Conservation (phyloP, 2,113 vertebrate species). For the Microtus richardsoni region DNA sequence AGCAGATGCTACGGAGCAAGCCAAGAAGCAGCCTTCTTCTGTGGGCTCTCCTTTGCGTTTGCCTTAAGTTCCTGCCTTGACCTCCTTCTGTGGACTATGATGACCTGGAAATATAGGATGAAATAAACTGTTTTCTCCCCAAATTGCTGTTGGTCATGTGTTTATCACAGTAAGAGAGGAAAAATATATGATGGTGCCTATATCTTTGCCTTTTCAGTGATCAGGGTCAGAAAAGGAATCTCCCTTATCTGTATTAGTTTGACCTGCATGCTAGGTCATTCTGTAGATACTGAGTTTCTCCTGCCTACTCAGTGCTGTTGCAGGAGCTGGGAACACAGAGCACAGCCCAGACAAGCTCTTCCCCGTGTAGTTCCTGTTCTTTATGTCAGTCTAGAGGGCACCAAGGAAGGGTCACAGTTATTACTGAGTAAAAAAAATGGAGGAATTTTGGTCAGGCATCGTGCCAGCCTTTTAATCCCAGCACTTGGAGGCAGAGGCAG, state of each 20-base stretch:
- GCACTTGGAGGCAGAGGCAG: neutral
- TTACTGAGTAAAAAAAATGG: neutral
- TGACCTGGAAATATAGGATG: neutral
- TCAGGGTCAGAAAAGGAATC: no score
- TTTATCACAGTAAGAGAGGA: neutral
- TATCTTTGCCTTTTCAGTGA: neutral
- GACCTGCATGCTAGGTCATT: neutral
- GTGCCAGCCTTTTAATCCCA: neutral
- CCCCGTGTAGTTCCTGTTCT: neutral
- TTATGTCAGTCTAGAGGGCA: conserved; percentile 2
- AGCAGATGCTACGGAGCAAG: neutral
- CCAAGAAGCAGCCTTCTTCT: neutral
- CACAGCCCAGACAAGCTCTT: neutral
- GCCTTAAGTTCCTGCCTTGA: neutral
- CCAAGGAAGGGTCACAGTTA: neutral
- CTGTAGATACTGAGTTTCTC: neutral
- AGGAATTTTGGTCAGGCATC: no score
- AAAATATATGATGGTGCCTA: accelerated
- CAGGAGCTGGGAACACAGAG: neutral
- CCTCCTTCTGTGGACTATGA: neutral
- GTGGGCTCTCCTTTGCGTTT: neutral
- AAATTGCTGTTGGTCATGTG: neutral
- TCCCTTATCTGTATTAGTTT: neutral
- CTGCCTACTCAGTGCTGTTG: neutral
- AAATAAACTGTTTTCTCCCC: neutral